Conservation (phyloP, 92 coral and sea anemone species). For the Bergia puertoricense region DNA sequence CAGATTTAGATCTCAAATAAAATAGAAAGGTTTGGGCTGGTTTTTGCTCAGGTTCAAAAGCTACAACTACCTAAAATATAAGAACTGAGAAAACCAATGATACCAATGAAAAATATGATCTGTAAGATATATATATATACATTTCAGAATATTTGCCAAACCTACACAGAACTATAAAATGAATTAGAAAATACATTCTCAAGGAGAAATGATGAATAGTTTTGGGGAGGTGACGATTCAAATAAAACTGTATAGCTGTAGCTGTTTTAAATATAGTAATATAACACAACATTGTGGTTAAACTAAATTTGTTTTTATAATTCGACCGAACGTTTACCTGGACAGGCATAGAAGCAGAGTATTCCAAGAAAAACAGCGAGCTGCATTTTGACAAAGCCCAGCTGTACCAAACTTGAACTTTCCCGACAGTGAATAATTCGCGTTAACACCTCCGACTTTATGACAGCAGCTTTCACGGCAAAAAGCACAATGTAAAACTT, state of each 20-base stretch:
- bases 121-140: neutral
- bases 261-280: neutral
- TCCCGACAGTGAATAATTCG: constrained; percentile 3
- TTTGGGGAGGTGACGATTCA: neutral
- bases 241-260: neutral
- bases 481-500: neutral
- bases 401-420: neutral
- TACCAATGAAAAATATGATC: neutral
- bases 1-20: too few relatives aligned
- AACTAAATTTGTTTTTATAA: neutral
- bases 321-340: neutral
- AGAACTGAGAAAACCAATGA: neutral
- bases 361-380: neutral
- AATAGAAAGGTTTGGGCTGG: neutral
- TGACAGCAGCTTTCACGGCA: neutral
- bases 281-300: neutral
- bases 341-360: neutral
- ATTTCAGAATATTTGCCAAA: neutral
- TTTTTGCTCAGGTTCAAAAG: too few relatives aligned
- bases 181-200: neutral
- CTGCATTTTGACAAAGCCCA: neutral
- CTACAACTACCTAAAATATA: neutral
- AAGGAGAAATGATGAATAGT: neutral
- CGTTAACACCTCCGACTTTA: neutral
- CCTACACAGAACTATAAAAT: neutral